Evolutionary conservation across 1,140 invertebrate genomes (phyloP).

Genomic region (Cotesia typhae): DNA sequence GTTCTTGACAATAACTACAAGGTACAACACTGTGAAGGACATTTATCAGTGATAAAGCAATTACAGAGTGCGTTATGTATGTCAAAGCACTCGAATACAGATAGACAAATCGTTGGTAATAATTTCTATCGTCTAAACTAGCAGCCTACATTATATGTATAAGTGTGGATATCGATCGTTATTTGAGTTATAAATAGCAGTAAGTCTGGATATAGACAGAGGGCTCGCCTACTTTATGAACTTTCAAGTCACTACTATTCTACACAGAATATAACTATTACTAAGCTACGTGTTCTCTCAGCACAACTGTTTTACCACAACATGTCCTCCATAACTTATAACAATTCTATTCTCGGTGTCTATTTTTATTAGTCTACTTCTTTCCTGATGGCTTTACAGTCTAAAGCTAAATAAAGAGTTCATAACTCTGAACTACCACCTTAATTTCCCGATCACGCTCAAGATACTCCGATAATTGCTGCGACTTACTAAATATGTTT

Average conservation of each 20-base stretch:
- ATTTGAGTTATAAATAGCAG: constrained; percentile 36
- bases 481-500: too few species aligned
- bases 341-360: not conserved
- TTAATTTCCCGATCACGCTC: not conserved
- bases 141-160: constrained; percentile 25
- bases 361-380: not conserved
- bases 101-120: too few species aligned
- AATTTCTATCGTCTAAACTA: not conserved
- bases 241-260: constrained; percentile 35
- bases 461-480: too few species aligned
- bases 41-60: not conserved
- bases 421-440: not conserved
- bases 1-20: too few species aligned
- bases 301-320: constrained; percentile 13
- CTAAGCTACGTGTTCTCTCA: not conserved
- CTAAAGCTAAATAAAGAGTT: too few species aligned
- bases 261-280: constrained; percentile 5
- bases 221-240: constrained; percentile 41
- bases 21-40: too few species aligned
- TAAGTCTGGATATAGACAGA: constrained; percentile 35
- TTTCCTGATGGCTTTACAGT: not conserved
- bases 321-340: not conserved
- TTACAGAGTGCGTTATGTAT: constrained; percentile 13
- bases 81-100: constrained; percentile 20
- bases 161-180: constrained; percentile 38